phyloP scores from a whole-genome alignment of 2,797 vertebrate genomes.

The Acanthis flammea region DNA sequence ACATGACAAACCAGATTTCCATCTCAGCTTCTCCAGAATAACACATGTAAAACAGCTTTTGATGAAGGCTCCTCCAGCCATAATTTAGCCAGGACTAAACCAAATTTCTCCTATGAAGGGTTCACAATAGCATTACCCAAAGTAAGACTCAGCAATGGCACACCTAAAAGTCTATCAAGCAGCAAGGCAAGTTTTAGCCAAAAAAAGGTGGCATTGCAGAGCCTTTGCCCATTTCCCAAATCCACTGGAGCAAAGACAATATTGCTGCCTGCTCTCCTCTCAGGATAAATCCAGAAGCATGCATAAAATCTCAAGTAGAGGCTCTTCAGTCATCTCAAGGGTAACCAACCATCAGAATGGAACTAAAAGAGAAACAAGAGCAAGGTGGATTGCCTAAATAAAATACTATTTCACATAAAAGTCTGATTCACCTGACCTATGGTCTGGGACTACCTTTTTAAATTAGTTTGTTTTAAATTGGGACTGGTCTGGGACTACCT shows the following conservation, averaged over 20 bases:
- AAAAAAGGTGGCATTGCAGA: neutral
- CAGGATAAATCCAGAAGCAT: neutral
- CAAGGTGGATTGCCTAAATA: neutral
- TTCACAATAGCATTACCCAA: neutral
- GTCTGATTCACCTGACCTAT: neutral
- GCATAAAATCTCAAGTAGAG: neutral
- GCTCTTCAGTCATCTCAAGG: neutral
- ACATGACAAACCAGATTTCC: neutral
- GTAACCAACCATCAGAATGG: neutral
- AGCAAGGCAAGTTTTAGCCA: neutral
- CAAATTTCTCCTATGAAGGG: neutral
- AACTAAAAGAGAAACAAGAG: neutral
- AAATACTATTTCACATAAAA: neutral
- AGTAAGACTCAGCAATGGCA: neutral
- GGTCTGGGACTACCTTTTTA: neutral
- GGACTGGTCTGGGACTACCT: neutral
- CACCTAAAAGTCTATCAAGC: neutral
- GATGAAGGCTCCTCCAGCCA: neutral
- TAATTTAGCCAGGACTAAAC: neutral
- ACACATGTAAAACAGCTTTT: neutral
- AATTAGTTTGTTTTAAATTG: neutral
- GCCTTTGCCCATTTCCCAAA: neutral
- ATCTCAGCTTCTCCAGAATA: neutral
- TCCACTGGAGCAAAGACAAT: neutral
- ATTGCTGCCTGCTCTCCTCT: neutral